Base-by-base conservation (phyloP, 2,888 invertebrate genomes). In the Hybos culiciformis region DNA sequence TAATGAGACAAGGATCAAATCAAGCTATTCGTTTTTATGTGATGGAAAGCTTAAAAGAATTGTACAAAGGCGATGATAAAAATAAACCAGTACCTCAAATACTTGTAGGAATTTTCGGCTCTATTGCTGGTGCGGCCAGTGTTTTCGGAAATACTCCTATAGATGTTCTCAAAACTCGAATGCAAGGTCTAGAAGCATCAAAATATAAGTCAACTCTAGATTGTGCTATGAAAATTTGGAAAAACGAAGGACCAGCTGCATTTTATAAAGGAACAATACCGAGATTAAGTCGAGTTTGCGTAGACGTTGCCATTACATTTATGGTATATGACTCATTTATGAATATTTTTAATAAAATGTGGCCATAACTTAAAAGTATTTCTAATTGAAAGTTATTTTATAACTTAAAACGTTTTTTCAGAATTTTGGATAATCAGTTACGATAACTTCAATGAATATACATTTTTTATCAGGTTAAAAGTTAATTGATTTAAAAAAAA, bases 201-300 rank as follows among this genome's bases (percentile, higher is more conserved):
- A 94, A 93, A 62, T 98, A 99, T 70, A 94, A 87, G 68, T 86
- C 73, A 62, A 97, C 96, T 0, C 67, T 81, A 56, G 94, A 98
- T 62, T 99, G 98, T 67, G 83, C 85, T 50, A 56, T 84, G 46
- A 75, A 92, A 67, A 92, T 97, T 37, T 86, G 88, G 82, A 85
- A 78, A 58, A 75, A 93, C 42, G 98, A 99, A 68, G 98, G 98
- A 12, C 80, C 88, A 3, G 62, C 70, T 34, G 98, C 94, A 66
- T 99, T 99, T 73, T 98, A 98, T 75, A 99, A 98, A 68, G 98
- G 98, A 51, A 98, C 97, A 0, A 83, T 98, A 37, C 98, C 98
- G 1, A 74, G 98, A 44, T 72, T 98, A 55, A 82, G 93, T 56
- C 77, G 98, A 48, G 98, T 98, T 1, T 97, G 97, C 51, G 72